Evolutionary conservation across 1,140 invertebrate species (phyloP), one percentile per base, ranked within the genome.

Genomic region (Aplysia californica): DNA sequence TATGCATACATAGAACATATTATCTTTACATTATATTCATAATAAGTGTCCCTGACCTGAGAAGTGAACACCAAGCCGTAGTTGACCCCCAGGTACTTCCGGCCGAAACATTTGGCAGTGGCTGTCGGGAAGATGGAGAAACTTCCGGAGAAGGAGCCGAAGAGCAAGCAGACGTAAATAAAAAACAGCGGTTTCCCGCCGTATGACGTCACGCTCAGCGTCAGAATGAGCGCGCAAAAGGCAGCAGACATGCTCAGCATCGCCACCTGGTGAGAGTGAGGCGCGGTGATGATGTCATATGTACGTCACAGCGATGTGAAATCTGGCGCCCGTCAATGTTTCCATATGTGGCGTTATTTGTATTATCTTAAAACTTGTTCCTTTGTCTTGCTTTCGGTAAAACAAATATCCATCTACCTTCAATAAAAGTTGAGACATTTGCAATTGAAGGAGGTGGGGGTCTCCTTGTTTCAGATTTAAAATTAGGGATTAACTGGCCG

Each of bases 61-160:
- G 82, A 79, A 38, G 81, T 83, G 65, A 86, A 87, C 1, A 87
- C 76, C 20, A 87, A 36, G 20, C 85, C 86, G 74, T 87, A 87
- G 50, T 82, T 87, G 10, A 81, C 80, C 10, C 69, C 65, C 29
- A 82, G 73, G 56, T 87, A 71, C 33, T 55, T 75, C 23, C 70
- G 65, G 21, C 86, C 86, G 79, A 87, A 87, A n/a, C 66, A 58
- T 36, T 77, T 77, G 6, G 85, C 75, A 2, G 80, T 84, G 3
- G 78, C 80, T 1, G 84, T 83, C 0, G 87, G 85, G 56, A 88
- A 75, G 18, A 87, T 39, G 4, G 82, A 80, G 80, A 80, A 87
- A 79, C 80, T 84, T 0, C 85, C 87, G 65, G 82, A 82, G 64
- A 86, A 85, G 21, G 75, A 79, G 3, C 84, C 69, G 69, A 86